Conservation (phyloP, 2,888 invertebrate species). For the Meteorus colon region DNA sequence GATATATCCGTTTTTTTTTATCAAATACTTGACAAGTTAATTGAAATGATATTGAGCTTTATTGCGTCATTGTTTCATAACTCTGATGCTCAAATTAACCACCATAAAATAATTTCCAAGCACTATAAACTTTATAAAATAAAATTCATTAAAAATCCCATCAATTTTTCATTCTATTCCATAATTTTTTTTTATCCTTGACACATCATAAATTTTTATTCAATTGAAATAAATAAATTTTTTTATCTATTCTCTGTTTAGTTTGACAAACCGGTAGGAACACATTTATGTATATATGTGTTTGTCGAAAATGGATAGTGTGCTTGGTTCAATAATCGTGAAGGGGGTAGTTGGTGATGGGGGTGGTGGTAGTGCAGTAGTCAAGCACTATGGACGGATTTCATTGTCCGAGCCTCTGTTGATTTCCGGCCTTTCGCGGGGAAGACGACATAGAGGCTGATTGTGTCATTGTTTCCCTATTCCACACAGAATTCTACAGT, state of each 20-base stretch:
- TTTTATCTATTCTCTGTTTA: not conserved
- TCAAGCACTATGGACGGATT: slow-evolving; percentile 30
- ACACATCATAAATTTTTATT: slow-evolving; percentile 16
- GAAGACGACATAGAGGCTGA: slow-evolving; percentile 62
- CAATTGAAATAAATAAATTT: too few species aligned
- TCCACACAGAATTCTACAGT: slow-evolving; percentile 44
- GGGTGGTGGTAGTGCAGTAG: slow-evolving; percentile 18
- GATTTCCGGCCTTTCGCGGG: slow-evolving; percentile 47
- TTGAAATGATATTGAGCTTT: too few species aligned
- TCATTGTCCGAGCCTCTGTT: slow-evolving; percentile 43
- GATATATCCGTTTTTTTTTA: too few species aligned
- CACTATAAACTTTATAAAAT: too few species aligned
- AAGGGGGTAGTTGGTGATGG: not conserved
- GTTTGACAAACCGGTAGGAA: slow-evolving; percentile 10
- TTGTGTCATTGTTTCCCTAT: slow-evolving; percentile 72
- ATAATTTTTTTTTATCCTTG: too few species aligned
- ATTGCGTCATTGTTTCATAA: too few species aligned
- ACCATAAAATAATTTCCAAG: too few species aligned
- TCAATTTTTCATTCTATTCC: too few species aligned
- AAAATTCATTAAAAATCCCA: too few species aligned
- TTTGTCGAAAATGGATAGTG: slow-evolving; percentile 16
- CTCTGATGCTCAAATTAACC: too few species aligned
- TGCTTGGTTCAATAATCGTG: slow-evolving; percentile 26
- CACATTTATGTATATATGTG: slow-evolving; percentile 4
- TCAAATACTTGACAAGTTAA: too few species aligned